Conservation (phyloP, 2,113 vertebrate species). For the Rhegmatorhina hoffmannsi region DNA sequence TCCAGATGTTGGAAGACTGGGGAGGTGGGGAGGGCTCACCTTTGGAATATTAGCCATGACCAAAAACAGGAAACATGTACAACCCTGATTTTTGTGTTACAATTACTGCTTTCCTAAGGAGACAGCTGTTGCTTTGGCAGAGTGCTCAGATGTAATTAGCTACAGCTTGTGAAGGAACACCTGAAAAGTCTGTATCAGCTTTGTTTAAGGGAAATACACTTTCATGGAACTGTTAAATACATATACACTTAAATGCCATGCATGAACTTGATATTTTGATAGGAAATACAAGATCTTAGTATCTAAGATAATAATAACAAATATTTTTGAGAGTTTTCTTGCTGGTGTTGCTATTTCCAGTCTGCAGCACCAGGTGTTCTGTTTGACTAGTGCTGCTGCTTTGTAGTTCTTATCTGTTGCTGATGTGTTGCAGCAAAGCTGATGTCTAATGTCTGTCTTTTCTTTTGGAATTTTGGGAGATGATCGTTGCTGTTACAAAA, state of each 20-base stretch:
- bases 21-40: neutral
- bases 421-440: neutral
- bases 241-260: neutral
- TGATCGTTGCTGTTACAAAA: neutral
- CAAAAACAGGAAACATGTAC: conserved; percentile 10
- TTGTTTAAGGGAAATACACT: neutral
- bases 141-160: neutral
- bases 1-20: neutral
- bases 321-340: neutral
- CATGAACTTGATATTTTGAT: neutral
- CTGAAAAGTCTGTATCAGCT: neutral
- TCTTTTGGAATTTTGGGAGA: neutral
- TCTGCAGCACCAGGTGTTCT: neutral
- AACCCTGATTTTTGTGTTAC: neutral
- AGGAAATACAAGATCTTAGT: neutral
- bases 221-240: neutral
- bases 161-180: neutral
- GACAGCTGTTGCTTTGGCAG: conserved; percentile 9
- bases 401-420: neutral
- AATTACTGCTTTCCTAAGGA: neutral
- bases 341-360: neutral
- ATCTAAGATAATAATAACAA: neutral
- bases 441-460: neutral
- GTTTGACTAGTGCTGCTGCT: neutral
- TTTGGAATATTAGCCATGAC: neutral